These are phyloP conservation scores for Haliclona indistincta DNA, from an alignment of 37 sponge, comb jelly and placozoan species.

Conservation along the genomic window DNA sequence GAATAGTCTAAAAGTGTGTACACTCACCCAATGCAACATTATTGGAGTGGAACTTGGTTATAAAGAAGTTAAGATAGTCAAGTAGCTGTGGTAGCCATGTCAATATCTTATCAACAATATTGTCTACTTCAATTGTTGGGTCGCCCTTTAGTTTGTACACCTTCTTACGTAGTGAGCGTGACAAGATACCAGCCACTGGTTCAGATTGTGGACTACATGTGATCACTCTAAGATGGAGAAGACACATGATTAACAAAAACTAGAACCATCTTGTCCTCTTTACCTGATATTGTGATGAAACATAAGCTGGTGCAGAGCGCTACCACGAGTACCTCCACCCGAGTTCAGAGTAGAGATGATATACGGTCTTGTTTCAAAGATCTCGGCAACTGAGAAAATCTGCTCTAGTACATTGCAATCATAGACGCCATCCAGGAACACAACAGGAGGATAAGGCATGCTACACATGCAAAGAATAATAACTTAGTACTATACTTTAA, in stretches of 20 bases:
- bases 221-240: slow-evolving; percentile 40
- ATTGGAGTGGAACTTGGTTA: slow-evolving; percentile 70
- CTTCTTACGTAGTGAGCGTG: slow-evolving; percentile 71
- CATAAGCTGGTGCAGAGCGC: slow-evolving; percentile 65
- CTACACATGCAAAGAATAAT: slow-evolving; percentile 4
- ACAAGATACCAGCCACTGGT: slow-evolving; percentile 58
- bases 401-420: slow-evolving; percentile 54
- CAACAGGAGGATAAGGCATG: slow-evolving; percentile 34
- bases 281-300: slow-evolving; percentile 63
- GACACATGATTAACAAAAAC: neutral
- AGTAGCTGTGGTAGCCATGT: slow-evolving; percentile 73
- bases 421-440: slow-evolving; percentile 57
- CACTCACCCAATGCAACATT: slow-evolving; percentile 61
- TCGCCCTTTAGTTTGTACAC: slow-evolving; percentile 59
- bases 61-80: slow-evolving; percentile 59
- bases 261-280: neutral
- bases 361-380: slow-evolving; percentile 45
- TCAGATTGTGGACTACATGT: slow-evolving; percentile 70
- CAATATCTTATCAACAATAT: slow-evolving; percentile 38
- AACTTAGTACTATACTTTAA: neutral
- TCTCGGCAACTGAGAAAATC: slow-evolving; percentile 31
- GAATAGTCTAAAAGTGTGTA: neutral
- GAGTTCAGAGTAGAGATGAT: slow-evolving; percentile 66
- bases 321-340: slow-evolving; percentile 33
- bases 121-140: slow-evolving; percentile 31